phyloP scores from a whole-genome alignment of 53 echinoderm and acorn worm genomes.

The Apostichopus leukothele region DNA sequence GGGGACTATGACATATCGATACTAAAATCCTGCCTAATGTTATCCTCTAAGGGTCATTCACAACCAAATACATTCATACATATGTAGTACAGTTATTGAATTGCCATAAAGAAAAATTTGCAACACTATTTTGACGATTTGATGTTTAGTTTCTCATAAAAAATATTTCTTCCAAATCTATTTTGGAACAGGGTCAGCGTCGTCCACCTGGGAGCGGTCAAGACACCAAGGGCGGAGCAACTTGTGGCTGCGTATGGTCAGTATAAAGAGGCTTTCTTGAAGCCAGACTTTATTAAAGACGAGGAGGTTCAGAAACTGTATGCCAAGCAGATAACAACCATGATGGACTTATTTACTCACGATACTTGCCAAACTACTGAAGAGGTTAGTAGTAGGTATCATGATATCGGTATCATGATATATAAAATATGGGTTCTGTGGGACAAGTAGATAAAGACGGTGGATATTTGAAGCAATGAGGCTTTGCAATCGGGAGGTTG shows the following conservation, averaged over 20 bases:
- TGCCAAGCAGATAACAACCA: not conserved
- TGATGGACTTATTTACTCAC: constrained; percentile 14
- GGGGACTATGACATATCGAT: too few species aligned
- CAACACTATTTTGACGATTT: not conserved
- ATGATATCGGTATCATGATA: too few species aligned
- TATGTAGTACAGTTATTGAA: too few species aligned
- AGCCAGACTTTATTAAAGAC: constrained; percentile 16
- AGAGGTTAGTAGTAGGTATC: not conserved
- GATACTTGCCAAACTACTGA: constrained; percentile 20
- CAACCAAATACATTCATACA: too few species aligned
- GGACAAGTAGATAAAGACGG: too few species aligned
- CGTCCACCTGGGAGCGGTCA: constrained; percentile 27
- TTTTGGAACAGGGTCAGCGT: constrained; percentile 14
- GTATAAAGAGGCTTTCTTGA: constrained; percentile 31
- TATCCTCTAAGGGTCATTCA: too few species aligned
- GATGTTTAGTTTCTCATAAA: not conserved
- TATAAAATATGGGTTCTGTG: too few species aligned
- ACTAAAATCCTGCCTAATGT: too few species aligned
- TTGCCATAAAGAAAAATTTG: too few species aligned
- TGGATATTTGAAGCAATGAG: too few species aligned
- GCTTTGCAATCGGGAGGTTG: too few species aligned
- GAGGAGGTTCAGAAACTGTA: constrained; percentile 14
- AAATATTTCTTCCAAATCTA: not conserved
- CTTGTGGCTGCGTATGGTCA: not conserved
- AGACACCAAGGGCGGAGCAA: constrained; percentile 25